phyloP scores from a whole-genome alignment of 35 echinoderm and acorn worm genomes.

The Heliocidaris tuberculata region DNA sequence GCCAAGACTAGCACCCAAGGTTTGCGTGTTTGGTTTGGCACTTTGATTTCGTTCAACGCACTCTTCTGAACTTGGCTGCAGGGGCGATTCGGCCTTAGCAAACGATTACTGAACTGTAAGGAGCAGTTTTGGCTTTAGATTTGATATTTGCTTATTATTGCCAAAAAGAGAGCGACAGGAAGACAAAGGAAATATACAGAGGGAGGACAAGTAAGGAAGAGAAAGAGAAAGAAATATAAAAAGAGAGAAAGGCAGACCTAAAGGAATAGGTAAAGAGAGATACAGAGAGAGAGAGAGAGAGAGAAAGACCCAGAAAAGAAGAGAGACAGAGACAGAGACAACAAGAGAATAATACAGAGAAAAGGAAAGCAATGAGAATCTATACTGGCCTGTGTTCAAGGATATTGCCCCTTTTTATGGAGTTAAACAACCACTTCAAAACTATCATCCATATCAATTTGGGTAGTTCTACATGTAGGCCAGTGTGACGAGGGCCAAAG shows the following conservation, averaged over 20 bases:
- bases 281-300: too few relatives aligned
- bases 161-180: background rate
- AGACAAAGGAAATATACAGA: background rate
- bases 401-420: background rate
- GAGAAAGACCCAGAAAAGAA: background rate
- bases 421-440: background rate
- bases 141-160: background rate
- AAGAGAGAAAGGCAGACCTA: too few relatives aligned
- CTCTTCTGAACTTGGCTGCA: background rate
- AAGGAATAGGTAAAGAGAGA: too few relatives aligned
- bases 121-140: background rate
- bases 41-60: background rate
- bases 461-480: background rate
- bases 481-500: background rate
- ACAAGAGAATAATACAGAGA: background rate
- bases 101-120: background rate
- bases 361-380: background rate
- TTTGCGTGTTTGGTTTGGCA: background rate
- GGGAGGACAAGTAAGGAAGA: background rate
- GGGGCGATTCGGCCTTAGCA: background rate
- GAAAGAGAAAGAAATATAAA: background rate
- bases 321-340: background rate
- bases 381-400: background rate
- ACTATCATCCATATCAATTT: background rate
- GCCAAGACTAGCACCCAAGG: background rate